Percentiles rank a stretch among this genome's conserved stretches.
Conservation (phyloP, 2,113 vertebrate genomes). For the Nematolebias whitei region DNA sequence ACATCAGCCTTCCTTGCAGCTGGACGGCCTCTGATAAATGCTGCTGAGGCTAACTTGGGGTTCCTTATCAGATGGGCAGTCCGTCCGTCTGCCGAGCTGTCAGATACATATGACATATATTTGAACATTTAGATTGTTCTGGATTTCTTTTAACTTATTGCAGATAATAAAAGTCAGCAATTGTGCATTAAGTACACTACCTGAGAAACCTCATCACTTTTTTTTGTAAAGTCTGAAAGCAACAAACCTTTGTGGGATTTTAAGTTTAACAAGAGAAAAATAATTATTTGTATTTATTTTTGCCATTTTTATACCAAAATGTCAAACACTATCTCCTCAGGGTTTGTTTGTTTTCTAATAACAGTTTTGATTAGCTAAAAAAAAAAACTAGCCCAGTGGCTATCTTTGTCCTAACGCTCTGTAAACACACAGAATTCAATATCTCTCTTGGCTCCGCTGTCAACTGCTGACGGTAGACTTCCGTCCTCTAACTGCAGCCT, state of each 20-base stretch:
- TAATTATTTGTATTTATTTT: background rate
- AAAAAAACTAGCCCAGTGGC: slow-evolving; percentile 23
- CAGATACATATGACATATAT: slow-evolving; percentile 32
- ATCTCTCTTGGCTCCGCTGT: slow-evolving; percentile 46
- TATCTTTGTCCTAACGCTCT: slow-evolving; percentile 38
- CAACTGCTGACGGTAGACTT: slow-evolving; percentile 62
- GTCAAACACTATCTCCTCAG: slow-evolving; percentile 38
- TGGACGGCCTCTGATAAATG: slow-evolving; percentile 70
- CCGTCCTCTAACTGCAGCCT: slow-evolving; percentile 20
- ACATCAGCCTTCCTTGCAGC: slow-evolving; percentile 60
- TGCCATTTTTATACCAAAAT: background rate
- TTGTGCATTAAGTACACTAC: background rate
- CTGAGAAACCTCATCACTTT: background rate
- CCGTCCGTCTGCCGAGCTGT: slow-evolving; percentile 44
- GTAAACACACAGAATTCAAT: slow-evolving; percentile 54
- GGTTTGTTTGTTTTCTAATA: slow-evolving; percentile 45
- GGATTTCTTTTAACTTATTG: slow-evolving; percentile 1
- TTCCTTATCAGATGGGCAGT: slow-evolving; percentile 74
- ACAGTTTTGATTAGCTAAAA: slow-evolving; percentile 53
- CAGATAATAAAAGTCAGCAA: background rate
- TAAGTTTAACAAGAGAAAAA: slow-evolving; percentile 10
- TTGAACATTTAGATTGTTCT: slow-evolving; percentile 2
- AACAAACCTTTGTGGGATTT: background rate
- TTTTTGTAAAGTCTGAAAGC: background rate
- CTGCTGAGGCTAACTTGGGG: slow-evolving; percentile 50